A percentile compares a stretch with the other conserved stretches of the same genome.
Evolutionary conservation across 2,888 invertebrate species (phyloP).

Genomic region (Pachydiplax longipennis): DNA sequence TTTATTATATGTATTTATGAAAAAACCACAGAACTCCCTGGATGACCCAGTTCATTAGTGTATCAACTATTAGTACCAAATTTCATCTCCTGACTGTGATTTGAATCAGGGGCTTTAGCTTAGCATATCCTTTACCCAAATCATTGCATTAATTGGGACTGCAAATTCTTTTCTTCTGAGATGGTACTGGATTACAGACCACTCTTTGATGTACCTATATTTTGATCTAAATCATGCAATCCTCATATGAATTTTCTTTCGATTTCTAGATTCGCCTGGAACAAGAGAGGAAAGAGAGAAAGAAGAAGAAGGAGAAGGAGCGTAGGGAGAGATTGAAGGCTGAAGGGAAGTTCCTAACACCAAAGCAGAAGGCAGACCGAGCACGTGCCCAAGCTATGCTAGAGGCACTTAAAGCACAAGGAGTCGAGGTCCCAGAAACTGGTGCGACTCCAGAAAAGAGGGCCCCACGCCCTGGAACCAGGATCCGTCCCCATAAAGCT

Average conservation of each 20-base stretch:
- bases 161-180: too few relatives aligned
- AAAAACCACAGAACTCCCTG: too few relatives aligned
- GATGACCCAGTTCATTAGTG: too few relatives aligned
- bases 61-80: too few relatives aligned
- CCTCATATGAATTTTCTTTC: not conserved
- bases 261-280: conserved; percentile 71
- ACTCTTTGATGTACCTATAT: not conserved
- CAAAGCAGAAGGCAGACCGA: conserved; percentile 91
- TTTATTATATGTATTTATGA: too few relatives aligned
- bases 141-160: too few relatives aligned
- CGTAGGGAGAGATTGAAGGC: conserved; percentile 90
- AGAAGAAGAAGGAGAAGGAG: conserved; percentile 92
- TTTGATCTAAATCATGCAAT: not conserved
- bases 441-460: conserved; percentile 63
- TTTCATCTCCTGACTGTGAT: too few relatives aligned
- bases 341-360: conserved; percentile 93
- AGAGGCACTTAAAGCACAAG: conserved; percentile 88
- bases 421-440: conserved; percentile 79
- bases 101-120: too few relatives aligned
- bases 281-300: conserved; percentile 85
- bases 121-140: too few relatives aligned
- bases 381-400: conserved; percentile 88
- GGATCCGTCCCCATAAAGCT: conserved; percentile 73
- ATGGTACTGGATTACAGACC: too few relatives aligned
- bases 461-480: conserved; percentile 69